Evolutionary conservation across 1,140 invertebrate species (phyloP).

Genomic region (Cryptotermes secundus): DNA sequence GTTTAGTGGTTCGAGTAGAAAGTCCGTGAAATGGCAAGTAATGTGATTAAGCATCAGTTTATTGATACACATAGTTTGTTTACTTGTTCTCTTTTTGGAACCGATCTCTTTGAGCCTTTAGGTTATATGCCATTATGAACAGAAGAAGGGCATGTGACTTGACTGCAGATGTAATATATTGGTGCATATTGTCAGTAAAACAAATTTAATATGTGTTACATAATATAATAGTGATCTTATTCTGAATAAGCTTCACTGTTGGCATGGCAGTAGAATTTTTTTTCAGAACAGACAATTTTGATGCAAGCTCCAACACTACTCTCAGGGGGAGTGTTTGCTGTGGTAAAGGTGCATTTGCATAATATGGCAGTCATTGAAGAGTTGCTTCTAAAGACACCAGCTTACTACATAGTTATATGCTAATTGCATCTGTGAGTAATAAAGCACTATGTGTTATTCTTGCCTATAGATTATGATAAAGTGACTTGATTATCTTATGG

Average conservation of each 20-base stretch:
- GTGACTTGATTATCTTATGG: neutral
- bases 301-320: neutral
- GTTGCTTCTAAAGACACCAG: neutral
- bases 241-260: neutral
- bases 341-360: neutral
- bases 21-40: constrained; percentile 3
- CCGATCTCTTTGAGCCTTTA: neutral
- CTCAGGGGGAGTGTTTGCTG: too few species aligned
- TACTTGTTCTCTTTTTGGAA: neutral
- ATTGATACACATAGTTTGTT: neutral
- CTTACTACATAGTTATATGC: neutral
- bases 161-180: neutral
- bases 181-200: neutral
- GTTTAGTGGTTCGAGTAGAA: neutral
- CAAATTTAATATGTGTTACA: neutral
- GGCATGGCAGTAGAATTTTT: neutral
- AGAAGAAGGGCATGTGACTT: neutral
- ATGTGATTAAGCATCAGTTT: neutral
- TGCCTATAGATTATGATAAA: neutral
- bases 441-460: neutral
- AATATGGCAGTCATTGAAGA: neutral
- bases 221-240: neutral
- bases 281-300: neutral
- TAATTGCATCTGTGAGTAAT: neutral
- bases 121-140: neutral